Percentiles rank a stretch among this genome's conserved stretches.
phyloP scores from a whole-genome alignment of 2,113 vertebrate species.

The Rallus limicola region DNA sequence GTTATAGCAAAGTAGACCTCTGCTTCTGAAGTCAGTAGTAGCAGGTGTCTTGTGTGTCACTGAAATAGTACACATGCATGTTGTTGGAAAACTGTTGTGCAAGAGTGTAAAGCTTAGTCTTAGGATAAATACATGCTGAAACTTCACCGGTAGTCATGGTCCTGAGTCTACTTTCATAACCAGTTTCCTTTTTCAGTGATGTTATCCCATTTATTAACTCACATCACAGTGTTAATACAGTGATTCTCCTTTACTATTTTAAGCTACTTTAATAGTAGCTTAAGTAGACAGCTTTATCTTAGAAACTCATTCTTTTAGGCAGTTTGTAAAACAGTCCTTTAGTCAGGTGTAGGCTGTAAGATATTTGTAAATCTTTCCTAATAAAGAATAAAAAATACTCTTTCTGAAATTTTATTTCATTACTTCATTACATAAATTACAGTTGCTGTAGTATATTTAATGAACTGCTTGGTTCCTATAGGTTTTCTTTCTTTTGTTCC shows the following conservation, averaged over 20 bases:
- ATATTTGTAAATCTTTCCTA: background rate
- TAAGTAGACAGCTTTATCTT: background rate
- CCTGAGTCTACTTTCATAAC: background rate
- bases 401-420: background rate
- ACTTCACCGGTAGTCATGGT: background rate
- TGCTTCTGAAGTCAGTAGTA: background rate
- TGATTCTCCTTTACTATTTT: background rate
- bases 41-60: background rate
- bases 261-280: background rate
- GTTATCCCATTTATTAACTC: background rate
- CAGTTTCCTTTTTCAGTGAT: background rate
- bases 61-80: rapidly evolving
- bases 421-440: background rate
- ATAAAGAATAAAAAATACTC: background rate
- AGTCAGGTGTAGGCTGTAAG: background rate
- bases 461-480: background rate
- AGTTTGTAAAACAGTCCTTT: background rate
- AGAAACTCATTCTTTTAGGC: background rate
- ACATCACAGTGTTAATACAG: background rate
- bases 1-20: background rate
- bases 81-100: background rate
- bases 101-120: background rate
- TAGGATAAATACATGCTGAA: background rate
- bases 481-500: background rate
- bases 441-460: background rate